Base-by-base conservation (phyloP, 2,113 vertebrate species). In the Pseudorasbora parva region DNA sequence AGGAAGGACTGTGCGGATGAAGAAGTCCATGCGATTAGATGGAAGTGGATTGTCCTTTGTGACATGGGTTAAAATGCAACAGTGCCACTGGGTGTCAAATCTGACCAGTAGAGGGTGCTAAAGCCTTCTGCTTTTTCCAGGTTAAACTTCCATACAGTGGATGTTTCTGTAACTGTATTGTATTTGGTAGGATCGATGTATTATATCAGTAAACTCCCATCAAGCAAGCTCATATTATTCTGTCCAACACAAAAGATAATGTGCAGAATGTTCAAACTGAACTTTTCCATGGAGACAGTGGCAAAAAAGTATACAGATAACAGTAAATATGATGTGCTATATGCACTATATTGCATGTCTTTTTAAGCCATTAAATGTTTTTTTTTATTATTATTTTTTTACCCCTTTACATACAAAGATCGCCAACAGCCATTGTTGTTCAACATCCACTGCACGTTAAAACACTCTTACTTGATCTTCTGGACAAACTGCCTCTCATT, bases 91-190 rank as follows among this genome's bases (percentile, higher is more conserved):
- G 14, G 60, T 15, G 30, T 37, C 30, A 23, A 21, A 12, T 41
- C 7, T 43, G 41, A 15, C 57, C 77, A 78, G 56, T 47, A 78
- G 77, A 64, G 57, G 77, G 57, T 10, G 77, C 37, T 60, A 23
- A 60, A 19, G n/a, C 30, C 77, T 43, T 27, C 8, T 17, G 23
- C 73, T 21, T 56, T 54, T 33, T 21, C 10, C 15, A 27, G 33
- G 37, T 12, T 41, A 25, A 23, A 72, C 41, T 49, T 15, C 11
- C 11, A 12, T 47, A 47, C 2, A 1, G 45, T 12, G 1, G 14
- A 17, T 15, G 47, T 14, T 14, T 19, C 19, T 19, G 2, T 7
- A 9, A 66, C 27, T 33, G 0, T 17, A 8, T 4, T 33, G 14
- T 33, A 15, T 19, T 66, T 64, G 62, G 1, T 0, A 19, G 15